phyloP scores from a whole-genome alignment of 2,797 vertebrate species.

The Artibeus lituratus region DNA sequence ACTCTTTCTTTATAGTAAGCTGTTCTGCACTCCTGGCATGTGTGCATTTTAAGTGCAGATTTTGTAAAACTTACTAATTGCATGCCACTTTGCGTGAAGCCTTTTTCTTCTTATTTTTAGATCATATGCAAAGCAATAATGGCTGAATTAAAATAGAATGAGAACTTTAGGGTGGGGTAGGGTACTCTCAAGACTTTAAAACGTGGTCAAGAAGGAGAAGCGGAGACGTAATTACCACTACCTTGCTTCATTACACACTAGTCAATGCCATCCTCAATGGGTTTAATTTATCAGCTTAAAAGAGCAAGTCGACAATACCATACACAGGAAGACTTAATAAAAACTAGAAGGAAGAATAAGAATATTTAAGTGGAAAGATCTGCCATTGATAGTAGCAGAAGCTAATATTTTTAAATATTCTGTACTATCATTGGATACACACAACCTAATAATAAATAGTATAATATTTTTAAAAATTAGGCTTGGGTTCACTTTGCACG shows the following conservation, averaged over 20 bases:
- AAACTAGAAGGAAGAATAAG: neutral
- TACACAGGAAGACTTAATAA: accelerated
- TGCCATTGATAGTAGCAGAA: neutral
- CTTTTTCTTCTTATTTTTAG: neutral
- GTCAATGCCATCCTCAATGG: neutral
- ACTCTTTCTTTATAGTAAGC: neutral
- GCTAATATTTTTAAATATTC: neutral
- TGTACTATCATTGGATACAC: neutral
- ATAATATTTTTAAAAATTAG: neutral
- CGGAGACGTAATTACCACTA: neutral
- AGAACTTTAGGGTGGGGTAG: accelerated
- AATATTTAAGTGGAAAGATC: neutral
- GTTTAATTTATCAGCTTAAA: neutral
- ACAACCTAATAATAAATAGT: neutral
- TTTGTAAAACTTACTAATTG: neutral
- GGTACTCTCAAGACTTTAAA: neutral
- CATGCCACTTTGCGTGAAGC: neutral
- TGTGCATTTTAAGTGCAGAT: neutral
- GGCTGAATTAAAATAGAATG: neutral
- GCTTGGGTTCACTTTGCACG: neutral
- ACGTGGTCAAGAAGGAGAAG: neutral
- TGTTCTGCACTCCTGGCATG: neutral
- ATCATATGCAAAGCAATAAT: neutral
- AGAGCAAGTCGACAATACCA: neutral
- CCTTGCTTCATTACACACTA: neutral